Base-by-base conservation (phyloP, 2,888 invertebrate genomes). In the Ophioninae sp. region DNA sequence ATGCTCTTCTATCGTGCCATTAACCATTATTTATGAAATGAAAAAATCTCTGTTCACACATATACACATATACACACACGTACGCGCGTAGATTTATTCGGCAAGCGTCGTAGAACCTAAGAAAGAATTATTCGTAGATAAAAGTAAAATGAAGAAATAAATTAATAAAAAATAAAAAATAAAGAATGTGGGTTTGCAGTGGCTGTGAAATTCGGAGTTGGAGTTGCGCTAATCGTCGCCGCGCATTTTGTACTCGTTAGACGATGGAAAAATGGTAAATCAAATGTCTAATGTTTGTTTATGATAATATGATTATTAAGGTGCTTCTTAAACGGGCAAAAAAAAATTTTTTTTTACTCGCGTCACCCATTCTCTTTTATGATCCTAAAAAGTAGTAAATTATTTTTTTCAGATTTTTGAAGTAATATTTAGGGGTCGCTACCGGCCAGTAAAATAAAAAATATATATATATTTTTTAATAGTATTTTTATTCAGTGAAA, bases 221-320 rank as follows among this genome's bases (percentile, higher is more conserved):
- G 97, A 93, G 95, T 96, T 93, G 96, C 97, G 92, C 95, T 97
- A 93, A 95, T 97, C 94, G 95, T 96, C 93, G 97, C 97, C 93
- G 97, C 97, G 91, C 96, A 97, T 94, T 95, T 96, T 94, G 96
- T 97, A 93, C 95, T 97, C 93, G 95, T 96, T 93, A 96, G 96
- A 94, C 95, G 95, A 94, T 95, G 95, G 94, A 95, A 95, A 92
- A 95, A 95, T 93, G 96, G 96, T 96, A 95, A 95, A 95, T 95
- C 75, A 84, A 71, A 56, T 30, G 37, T 51, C 51, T n/a, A n/a
- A 75, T 39, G 22, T 22, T 63, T 59, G 59, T 23, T 30, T 30
- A 3, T 30, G 30, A 30, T 30, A 30, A 30, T 30, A 30, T 30
- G 30, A 30, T 30, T 30, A 30, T n/a, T n/a, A n/a, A n/a, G n/a